phyloP scores from a whole-genome alignment of 2,797 vertebrate genomes.

The Cyclopterus lumpus region DNA sequence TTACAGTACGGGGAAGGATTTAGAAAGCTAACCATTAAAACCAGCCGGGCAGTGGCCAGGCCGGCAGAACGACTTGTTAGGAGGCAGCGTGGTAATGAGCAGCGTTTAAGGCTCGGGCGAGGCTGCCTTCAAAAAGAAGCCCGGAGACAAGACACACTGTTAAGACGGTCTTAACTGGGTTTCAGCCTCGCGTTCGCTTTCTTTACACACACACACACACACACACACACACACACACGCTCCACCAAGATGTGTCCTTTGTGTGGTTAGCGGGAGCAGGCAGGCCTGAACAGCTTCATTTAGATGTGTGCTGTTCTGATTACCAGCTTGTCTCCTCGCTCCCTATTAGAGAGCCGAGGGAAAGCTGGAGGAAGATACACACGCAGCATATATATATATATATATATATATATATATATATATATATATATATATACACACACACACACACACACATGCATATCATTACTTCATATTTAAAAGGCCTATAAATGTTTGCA shows the following conservation, averaged over 20 bases:
- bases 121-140: slow-evolving; percentile 37
- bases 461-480: neutral
- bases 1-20: slow-evolving; percentile 36
- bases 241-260: slow-evolving; percentile 14
- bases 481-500: too few relatives aligned
- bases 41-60: slow-evolving; percentile 26
- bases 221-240: neutral
- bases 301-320: slow-evolving; percentile 49
- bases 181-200: neutral
- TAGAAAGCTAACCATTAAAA: slow-evolving; percentile 55
- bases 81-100: slow-evolving; percentile 53
- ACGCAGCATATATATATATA: neutral
- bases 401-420: too few relatives aligned
- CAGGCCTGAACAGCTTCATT: slow-evolving; percentile 50
- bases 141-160: slow-evolving; percentile 28
- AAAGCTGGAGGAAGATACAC: neutral
- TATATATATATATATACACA: too few relatives aligned
- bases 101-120: slow-evolving; percentile 39
- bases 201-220: neutral
- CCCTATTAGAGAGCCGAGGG: slow-evolving; percentile 26
- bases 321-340: slow-evolving; percentile 27
- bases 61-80: slow-evolving; percentile 37
- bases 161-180: slow-evolving; percentile 45
- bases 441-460: too few relatives aligned
- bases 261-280: slow-evolving; percentile 37